Percentiles rank a stretch among this genome's conserved stretches.
Conservation (phyloP, 2,113 vertebrate genomes). For the Enhydra lutris region DNA sequence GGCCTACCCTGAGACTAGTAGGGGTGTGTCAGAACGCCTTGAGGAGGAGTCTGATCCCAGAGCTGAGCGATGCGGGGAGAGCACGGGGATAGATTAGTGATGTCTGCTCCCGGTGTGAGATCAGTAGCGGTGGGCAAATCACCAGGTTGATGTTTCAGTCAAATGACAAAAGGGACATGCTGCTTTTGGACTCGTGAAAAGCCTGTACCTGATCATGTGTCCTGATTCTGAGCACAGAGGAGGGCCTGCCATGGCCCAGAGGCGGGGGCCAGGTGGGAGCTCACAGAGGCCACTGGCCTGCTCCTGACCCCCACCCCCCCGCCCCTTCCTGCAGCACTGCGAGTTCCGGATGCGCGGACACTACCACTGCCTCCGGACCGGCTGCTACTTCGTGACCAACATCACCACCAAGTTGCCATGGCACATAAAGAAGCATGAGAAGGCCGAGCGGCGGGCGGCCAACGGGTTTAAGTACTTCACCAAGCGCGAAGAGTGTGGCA, state of each 20-base stretch:
- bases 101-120: background rate
- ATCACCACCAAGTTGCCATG: constrained; percentile 99
- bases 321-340: constrained; percentile 87
- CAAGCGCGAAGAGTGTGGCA: constrained; percentile 96
- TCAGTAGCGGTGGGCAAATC: accelerated
- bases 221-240: background rate
- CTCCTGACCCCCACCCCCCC: background rate
- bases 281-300: accelerated
- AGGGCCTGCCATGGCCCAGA: background rate
- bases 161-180: background rate
- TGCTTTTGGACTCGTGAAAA: background rate
- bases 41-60: background rate
- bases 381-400: constrained; percentile 98
- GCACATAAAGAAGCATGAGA: constrained; percentile 99
- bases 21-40: background rate
- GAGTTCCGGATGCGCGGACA: constrained; percentile 99
- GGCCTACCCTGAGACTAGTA: background rate
- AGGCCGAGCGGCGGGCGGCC: constrained; percentile 95
- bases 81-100: background rate
- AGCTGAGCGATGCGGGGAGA: background rate
- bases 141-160: background rate
- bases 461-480: constrained; percentile 99
- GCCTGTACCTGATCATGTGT: background rate
- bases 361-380: constrained; percentile 96
- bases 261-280: background rate